A percentile compares a stretch with the other conserved stretches of the same genome.
Evolutionary conservation across 2,797 vertebrate species (phyloP).

Genomic region (Gouania willdenowi): DNA sequence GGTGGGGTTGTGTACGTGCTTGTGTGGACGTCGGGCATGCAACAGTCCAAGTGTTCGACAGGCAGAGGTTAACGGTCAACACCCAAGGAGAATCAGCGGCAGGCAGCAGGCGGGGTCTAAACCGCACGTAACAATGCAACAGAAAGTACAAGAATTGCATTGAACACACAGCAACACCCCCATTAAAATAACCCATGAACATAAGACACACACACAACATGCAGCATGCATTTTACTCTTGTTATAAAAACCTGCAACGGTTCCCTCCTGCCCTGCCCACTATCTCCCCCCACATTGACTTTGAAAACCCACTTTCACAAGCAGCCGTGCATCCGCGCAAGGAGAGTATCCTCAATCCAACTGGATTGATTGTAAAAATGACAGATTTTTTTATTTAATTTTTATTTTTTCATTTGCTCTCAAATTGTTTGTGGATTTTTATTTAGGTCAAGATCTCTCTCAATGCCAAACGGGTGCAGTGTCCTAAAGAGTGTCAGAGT

Average conservation of each 20-base stretch:
- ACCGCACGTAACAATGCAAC: conserved; percentile 64
- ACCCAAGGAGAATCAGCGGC: conserved; percentile 53
- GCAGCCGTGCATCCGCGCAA: conserved; percentile 74
- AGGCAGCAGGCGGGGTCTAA: conserved; percentile 33
- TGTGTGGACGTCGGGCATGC: conserved; percentile 58
- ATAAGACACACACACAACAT: conserved; percentile 45
- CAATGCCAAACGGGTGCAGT: conserved; percentile 75
- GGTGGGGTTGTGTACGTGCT: conserved; percentile 49
- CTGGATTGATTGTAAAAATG: conserved; percentile 47
- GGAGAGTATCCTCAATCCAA: conserved; percentile 75
- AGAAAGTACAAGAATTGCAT: conserved; percentile 48
- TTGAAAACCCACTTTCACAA: conserved; percentile 61
- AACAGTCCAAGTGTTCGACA: conserved; percentile 39
- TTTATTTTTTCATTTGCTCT: neutral
- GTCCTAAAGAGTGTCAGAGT: conserved; percentile 62
- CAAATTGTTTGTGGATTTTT: conserved; percentile 23
- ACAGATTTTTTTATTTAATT: conserved; percentile 1
- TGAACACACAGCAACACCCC: conserved; percentile 39
- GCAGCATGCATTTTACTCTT: conserved; percentile 56
- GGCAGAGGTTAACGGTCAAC: conserved; percentile 47
- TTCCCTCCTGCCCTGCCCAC: conserved; percentile 26
- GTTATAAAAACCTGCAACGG: conserved; percentile 31
- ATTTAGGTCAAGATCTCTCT: conserved; percentile 69
- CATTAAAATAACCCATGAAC: conserved; percentile 16
- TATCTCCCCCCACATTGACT: conserved; percentile 16